Conservation (phyloP, 2,888 invertebrate genomes). For the Plemyria rubiginata region DNA sequence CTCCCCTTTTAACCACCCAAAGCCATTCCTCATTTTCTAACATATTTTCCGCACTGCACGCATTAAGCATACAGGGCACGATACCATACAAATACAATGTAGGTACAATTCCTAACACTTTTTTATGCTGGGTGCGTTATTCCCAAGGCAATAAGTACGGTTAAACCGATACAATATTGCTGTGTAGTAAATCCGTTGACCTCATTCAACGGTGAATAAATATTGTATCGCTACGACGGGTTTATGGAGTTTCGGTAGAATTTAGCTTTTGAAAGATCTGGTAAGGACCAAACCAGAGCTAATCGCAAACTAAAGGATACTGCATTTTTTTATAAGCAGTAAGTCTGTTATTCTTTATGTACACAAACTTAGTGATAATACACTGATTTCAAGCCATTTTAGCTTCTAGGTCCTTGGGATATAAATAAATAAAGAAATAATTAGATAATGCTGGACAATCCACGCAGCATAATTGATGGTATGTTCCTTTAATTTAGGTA, state of each 20-base stretch:
- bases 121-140: slow-evolving; percentile 6
- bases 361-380: no score
- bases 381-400: no score
- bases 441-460: no score
- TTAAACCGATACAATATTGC: slow-evolving; percentile 25
- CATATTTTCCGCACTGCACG: neutral
- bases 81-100: neutral
- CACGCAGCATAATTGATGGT: no score
- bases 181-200: slow-evolving; percentile 26
- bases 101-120: neutral
- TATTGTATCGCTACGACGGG: slow-evolving; percentile 18
- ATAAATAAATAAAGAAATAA: no score
- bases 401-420: no score
- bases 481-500: no score
- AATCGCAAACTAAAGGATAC: neutral
- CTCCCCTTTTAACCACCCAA: neutral
- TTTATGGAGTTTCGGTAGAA: slow-evolving; percentile 8
- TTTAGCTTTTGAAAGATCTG: neutral
- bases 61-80: neutral
- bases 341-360: no score
- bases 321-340: neutral
- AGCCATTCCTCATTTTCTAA: no score
- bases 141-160: slow-evolving; percentile 23
- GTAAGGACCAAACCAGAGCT: neutral
- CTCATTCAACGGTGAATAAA: slow-evolving; percentile 24